phyloP scores from a whole-genome alignment of 2,113 vertebrate species.

The Heloderma charlesbogerti region DNA sequence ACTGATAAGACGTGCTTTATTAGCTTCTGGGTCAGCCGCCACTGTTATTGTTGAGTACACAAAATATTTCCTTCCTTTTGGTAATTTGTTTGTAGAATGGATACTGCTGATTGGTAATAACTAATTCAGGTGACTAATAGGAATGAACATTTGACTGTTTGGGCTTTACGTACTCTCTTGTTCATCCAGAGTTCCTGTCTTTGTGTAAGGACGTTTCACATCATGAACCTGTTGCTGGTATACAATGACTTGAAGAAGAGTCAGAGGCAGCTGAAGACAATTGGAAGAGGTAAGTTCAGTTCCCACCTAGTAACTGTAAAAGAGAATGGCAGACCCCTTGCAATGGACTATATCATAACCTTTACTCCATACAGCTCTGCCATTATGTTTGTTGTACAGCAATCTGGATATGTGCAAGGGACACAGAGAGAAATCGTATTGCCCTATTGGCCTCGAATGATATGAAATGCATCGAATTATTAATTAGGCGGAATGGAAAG shows the following conservation, averaged over 20 bases:
- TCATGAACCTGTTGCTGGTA: background rate
- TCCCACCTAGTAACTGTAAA: constrained; percentile 26
- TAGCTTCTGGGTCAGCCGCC: background rate
- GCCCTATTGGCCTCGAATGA: background rate
- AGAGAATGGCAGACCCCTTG: background rate
- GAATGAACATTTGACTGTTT: background rate
- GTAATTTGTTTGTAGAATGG: accelerated
- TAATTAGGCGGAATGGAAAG: constrained; percentile 2
- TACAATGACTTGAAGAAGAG: constrained; percentile 18
- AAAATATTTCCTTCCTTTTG: constrained; percentile 6
- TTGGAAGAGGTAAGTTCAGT: constrained; percentile 65
- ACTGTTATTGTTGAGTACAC: background rate
- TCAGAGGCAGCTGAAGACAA: background rate
- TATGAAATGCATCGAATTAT: background rate
- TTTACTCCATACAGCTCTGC: background rate
- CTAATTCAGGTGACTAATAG: background rate
- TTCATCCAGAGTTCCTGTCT: constrained; percentile 4
- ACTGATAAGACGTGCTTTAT: background rate
- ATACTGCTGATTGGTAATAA: constrained; percentile 19
- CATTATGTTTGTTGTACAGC: background rate
- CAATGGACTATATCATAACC: background rate
- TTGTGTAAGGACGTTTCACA: constrained; percentile 20
- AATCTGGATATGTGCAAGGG: background rate
- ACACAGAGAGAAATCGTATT: background rate
- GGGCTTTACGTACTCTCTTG: background rate